Evolutionary conservation across 2,797 vertebrate species (phyloP), one percentile per base, ranked within the genome.

Genomic region (Hemibagrus guttatus): DNA sequence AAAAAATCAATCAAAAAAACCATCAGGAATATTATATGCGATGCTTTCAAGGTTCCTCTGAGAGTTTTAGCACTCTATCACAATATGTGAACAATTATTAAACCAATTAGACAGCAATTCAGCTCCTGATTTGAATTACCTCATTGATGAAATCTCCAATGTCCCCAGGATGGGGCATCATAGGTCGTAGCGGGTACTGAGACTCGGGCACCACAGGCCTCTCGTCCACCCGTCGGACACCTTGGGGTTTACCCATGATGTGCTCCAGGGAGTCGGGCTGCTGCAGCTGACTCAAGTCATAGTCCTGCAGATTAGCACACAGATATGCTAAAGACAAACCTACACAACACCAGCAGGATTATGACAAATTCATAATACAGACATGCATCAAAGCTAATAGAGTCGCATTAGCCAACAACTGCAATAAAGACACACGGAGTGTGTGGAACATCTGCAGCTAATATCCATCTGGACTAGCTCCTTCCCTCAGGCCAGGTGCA

Each of bases 91-190:
- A 42, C 1, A 21, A n/a, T 42, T 61, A 42, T 42, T 4, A 46
- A 81, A 59, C 23, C 26, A 49, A 28, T 28, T 23, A 61, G 58
- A 46, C 6, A 63, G 4, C 16, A 61, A 46, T 83, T 39, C 21
- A 72, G 14, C 21, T 59, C 21, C 83, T 42, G 21, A 46, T n/a
- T 49, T 66, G 4, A 26, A 3, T 31, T 94, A 99, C 98, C 94
- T 99, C 98, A 2, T 95, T 97, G 93, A 99, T 99, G 93, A 99
- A 99, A 92, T 99, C 98, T 81, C 98, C 98, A 75, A 99, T 99
- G 93, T 99, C 98, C 86, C 98, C 97, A 0, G 98, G 98, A 90
- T 99, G 98, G 39, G 98, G 98, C 89, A 98, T 95, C 69, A 96
- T 96, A 81, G 97, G 97, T 92, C 98, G 95, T 93, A 96, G 92